Conservation (phyloP, 2,888 invertebrate genomes). For the Pseudanteris insignis region DNA sequence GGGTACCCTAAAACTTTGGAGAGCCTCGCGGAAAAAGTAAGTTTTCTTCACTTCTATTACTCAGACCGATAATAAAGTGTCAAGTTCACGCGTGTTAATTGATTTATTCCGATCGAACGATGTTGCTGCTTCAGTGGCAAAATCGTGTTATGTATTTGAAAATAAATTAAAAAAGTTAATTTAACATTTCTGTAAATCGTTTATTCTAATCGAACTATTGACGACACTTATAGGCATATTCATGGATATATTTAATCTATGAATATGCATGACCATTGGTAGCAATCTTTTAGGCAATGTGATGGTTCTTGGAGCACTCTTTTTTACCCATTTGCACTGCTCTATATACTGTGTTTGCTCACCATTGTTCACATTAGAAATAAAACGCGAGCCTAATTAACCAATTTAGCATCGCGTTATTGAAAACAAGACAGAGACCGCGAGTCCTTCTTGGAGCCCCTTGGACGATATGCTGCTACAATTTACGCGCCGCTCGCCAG, state of each 20-base stretch:
- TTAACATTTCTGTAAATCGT: no score
- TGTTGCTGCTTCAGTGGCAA: no score
- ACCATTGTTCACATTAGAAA: constrained; percentile 48
- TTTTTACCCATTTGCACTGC: constrained; percentile 64
- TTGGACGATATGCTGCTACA: constrained; percentile 27
- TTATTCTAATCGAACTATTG: no score
- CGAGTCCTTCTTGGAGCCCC: constrained; percentile 23
- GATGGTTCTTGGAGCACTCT: constrained; percentile 57
- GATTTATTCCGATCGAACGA: no score
- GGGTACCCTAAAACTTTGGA: constrained; percentile 88
- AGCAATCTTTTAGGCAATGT: constrained; percentile 64
- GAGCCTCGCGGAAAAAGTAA: constrained; percentile 85
- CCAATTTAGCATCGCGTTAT: no score
- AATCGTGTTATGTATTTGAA: no score
- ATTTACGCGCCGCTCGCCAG: constrained; percentile 36
- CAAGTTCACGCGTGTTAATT: no score
- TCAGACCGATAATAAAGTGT: no score
- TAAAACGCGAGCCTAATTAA: constrained; percentile 49
- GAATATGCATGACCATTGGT: constrained; percentile 33
- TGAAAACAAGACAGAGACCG: constrained; percentile 41
- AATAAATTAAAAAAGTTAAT: no score
- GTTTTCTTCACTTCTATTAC: no score
- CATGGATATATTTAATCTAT: constrained; percentile 50
- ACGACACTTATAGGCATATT: constrained; percentile 17
- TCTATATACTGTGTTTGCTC: constrained; percentile 58